phyloP scores from a whole-genome alignment of 2,888 invertebrate species.

The Campoplex capitator region DNA sequence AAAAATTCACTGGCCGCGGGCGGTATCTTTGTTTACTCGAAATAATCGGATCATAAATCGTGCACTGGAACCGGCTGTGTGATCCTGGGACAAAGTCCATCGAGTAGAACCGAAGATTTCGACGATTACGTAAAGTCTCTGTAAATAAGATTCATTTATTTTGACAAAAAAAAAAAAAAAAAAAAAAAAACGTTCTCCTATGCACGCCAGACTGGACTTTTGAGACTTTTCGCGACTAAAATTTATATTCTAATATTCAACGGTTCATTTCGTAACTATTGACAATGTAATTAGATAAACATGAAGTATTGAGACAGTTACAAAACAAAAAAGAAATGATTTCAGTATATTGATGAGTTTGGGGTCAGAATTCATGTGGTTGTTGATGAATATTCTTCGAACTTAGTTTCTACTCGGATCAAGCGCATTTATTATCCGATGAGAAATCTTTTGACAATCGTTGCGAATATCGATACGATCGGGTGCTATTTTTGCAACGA shows the following conservation, averaged over 20 bases:
- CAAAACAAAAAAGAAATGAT: no score
- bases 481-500: not conserved
- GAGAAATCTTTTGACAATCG: not conserved
- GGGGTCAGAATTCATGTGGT: no score
- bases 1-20: not conserved
- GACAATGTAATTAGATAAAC: not conserved
- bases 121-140: not conserved
- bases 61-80: not conserved
- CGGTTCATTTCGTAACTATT: not conserved
- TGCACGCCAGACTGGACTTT: not conserved
- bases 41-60: not conserved
- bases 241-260: not conserved
- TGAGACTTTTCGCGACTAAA: not conserved
- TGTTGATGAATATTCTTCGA: no score
- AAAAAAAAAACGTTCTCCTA: not conserved
- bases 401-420: not conserved
- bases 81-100: not conserved
- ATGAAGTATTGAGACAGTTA: no score
- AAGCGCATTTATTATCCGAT: not conserved
- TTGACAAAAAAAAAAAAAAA: no score
- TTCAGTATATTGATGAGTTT: no score
- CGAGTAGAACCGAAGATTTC: not conserved
- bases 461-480: conserved; percentile 2
- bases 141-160: not conserved
- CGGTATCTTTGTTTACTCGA: not conserved